phyloP scores from a whole-genome alignment of 2,113 vertebrate species.

The Hystrix brachyura region DNA sequence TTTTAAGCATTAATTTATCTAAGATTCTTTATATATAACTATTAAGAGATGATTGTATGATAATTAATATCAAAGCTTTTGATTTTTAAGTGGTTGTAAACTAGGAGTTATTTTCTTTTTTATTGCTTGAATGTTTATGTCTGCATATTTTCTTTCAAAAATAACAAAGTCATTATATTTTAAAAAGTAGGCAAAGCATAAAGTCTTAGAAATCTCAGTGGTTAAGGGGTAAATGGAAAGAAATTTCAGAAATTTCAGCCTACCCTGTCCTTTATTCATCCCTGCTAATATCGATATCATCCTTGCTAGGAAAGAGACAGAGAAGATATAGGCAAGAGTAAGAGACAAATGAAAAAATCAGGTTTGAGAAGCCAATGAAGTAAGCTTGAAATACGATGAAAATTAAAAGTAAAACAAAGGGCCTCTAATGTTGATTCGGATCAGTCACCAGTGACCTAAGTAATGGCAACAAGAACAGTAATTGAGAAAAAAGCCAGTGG shows the following conservation, averaged over 20 bases:
- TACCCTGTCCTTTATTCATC: neutral
- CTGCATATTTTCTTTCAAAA: neutral
- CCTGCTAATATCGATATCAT: neutral
- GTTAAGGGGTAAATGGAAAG: conserved; percentile 17
- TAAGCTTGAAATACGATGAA: neutral
- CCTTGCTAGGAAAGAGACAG: neutral
- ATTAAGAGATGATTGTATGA: neutral
- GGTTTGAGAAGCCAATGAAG: neutral
- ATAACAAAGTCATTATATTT: neutral
- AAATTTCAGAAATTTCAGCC: neutral
- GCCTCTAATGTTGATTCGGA: neutral
- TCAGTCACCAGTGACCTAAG: neutral
- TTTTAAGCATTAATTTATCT: neutral
- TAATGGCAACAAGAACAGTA: neutral
- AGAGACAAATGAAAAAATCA: neutral
- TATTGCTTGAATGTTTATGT: neutral
- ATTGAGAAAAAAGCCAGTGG: neutral
- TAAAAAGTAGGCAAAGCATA: neutral
- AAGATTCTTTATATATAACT: neutral
- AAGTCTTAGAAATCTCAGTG: neutral
- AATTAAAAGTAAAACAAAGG: conserved; percentile 47
- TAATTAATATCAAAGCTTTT: neutral
- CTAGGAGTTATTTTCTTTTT: neutral
- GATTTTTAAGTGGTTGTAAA: neutral
- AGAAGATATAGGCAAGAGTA: neutral